Percentiles rank a stretch among this genome's conserved stretches.
Evolutionary conservation across 2,113 vertebrate species (phyloP).

Genomic region (Meleagris gallopavo): DNA sequence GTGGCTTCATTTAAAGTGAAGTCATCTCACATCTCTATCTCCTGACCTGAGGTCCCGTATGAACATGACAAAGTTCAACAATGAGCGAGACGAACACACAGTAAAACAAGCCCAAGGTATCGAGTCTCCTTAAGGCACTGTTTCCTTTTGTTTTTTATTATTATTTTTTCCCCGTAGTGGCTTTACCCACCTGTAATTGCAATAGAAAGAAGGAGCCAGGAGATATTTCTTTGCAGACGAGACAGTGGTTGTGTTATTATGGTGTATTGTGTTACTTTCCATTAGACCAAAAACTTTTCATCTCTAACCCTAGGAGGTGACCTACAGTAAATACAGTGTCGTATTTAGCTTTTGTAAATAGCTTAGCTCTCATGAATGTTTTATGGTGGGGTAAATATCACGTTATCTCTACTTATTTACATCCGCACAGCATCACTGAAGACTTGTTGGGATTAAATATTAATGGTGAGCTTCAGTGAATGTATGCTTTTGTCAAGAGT

Average conservation of each 20-base stretch:
- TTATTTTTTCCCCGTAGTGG: background rate
- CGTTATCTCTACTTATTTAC: slow-evolving; percentile 87
- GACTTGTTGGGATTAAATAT: slow-evolving; percentile 86
- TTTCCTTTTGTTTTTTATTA: background rate
- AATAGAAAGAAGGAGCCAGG: slow-evolving; percentile 28
- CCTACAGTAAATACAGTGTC: slow-evolving; percentile 85
- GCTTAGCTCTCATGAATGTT: slow-evolving; percentile 84
- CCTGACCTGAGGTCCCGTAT: background rate
- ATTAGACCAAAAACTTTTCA: slow-evolving; percentile 81
- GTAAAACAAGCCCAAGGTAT: background rate
- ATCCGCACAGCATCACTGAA: slow-evolving; percentile 82
- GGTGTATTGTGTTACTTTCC: slow-evolving; percentile 76
- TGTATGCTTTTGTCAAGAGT: slow-evolving; percentile 81
- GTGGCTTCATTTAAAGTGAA: slow-evolving; percentile 43
- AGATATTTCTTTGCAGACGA: slow-evolving; percentile 71
- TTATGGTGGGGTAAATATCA: slow-evolving; percentile 86
- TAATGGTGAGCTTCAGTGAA: slow-evolving; percentile 82
- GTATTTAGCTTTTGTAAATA: slow-evolving; percentile 85
- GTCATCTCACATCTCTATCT: background rate
- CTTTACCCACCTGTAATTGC: slow-evolving; percentile 67
- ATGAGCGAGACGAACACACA: background rate
- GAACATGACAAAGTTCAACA: background rate
- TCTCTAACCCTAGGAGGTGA: slow-evolving; percentile 82
- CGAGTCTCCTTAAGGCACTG: background rate
- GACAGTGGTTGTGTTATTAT: slow-evolving; percentile 72